Evolutionary conservation across 2,888 invertebrate genomes (phyloP), one percentile per base, ranked within the genome.

Genomic region (Unio pictorum): DNA sequence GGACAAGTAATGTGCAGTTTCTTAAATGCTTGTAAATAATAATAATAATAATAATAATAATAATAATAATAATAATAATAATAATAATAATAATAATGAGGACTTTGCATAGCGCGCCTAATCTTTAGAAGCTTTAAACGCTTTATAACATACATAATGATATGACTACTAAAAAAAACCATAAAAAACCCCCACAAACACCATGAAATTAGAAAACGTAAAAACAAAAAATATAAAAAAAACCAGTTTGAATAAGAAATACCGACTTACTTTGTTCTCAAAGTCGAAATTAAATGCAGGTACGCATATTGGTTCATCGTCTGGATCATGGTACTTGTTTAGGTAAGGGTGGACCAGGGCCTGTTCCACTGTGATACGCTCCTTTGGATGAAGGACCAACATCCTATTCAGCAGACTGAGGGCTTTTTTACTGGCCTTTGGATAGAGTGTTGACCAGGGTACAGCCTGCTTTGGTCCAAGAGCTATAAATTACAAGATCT

Each of bases 281-380:
- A 89, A 89, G 68, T 86, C 86, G 79, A 89, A 89, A 73, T 89
- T 84, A 73, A 89, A 89, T 1, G 82, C 76, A 23, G 87, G 88
- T 7, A 86, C 82, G 79, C 89, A 89, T 59, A 88, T 83, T 6
- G 90, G 90, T 73, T 91, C 91, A 78, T 89, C 88, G 67, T 87
- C 87, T 5, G 89, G 89, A 72, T 91, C 91, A 71, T 91, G 91
- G 74, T 91, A 91, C 62, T 88, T 86, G 62, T 86, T 86, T 66
- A 91, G 82, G 78, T 89, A 91, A 5, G 89, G 89, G 69, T 91
- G 90, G 17, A 85, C 86, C 45, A 91, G 83, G 4, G 91, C 91
- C 62, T 89, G 83, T 63, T 88, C 89, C 4, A 90, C 91, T 0
- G 88, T 86, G 30, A 89, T 79, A n/a, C 91, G 83, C 34, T 88